phyloP scores from a whole-genome alignment of 2,888 invertebrate species.

The Leucoptera coffeella region DNA sequence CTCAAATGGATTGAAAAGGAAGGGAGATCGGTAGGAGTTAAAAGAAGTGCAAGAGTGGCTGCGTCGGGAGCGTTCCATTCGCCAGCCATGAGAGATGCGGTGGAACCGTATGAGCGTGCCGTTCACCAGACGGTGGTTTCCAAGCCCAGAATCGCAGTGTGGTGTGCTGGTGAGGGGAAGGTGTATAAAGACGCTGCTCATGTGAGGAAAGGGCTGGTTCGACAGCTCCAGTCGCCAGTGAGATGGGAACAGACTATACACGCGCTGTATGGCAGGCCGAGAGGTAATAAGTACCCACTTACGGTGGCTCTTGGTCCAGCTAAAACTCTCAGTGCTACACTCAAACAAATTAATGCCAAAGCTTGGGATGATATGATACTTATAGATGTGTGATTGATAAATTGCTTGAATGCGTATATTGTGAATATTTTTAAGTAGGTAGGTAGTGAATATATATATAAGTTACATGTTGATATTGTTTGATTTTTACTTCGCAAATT shows the following conservation, averaged over 20 bases:
- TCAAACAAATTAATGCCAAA: constrained; percentile 79
- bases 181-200: too few species aligned
- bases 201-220: constrained; percentile 13
- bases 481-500: too few species aligned
- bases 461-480: too few species aligned
- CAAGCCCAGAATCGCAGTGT: too few species aligned
- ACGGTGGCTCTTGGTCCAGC: constrained; percentile 89
- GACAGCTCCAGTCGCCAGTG: constrained; percentile 60
- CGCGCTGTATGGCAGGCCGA: constrained; percentile 65
- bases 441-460: not conserved
- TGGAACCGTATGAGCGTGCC: too few species aligned
- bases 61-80: constrained; percentile 6
- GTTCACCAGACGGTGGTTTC: too few species aligned
- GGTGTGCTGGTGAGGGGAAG: too few species aligned
- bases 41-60: constrained; percentile 7
- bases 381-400: constrained; percentile 23
- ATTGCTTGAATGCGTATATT: not conserved
- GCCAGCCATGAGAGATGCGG: constrained; percentile 18
- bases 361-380: constrained; percentile 59
- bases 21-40: constrained; percentile 6
- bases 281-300: constrained; percentile 62
- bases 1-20: constrained; percentile 16
- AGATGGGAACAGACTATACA: constrained; percentile 93
- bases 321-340: constrained; percentile 63
- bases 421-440: constrained; percentile 5